phyloP scores from a whole-genome alignment of 2,888 invertebrate species.

The Leistus spinibarbis region DNA sequence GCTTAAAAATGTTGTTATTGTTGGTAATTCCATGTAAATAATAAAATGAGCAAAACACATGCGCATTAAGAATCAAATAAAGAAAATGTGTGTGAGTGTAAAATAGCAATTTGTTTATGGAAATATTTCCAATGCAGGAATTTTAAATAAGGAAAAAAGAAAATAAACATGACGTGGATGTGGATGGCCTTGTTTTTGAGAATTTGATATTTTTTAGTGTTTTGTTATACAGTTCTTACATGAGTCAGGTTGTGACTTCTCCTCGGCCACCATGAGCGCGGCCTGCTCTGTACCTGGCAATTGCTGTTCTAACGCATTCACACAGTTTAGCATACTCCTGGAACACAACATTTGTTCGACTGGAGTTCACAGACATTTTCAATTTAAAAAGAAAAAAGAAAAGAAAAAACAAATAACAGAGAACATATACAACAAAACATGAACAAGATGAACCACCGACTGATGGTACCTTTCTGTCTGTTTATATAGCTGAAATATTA shows the following conservation, averaged over 20 bases:
- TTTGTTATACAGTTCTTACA: constrained; percentile 64
- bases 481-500: background rate
- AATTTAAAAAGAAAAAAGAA: background rate
- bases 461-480: background rate
- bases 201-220: constrained; percentile 15
- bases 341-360: constrained; percentile 56
- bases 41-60: constrained; percentile 4
- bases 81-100: constrained; percentile 3
- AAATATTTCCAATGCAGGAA: constrained; percentile 23
- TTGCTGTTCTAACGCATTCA: constrained; percentile 90
- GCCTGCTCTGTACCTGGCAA: constrained; percentile 79
- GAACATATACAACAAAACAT: background rate
- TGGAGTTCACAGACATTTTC: constrained; percentile 5
- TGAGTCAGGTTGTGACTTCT: constrained; percentile 80
- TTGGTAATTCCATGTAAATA: background rate
- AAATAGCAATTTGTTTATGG: constrained; percentile 5
- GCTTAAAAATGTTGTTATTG: background rate
- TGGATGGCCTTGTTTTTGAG: constrained; percentile 7
- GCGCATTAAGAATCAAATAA: background rate
- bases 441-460: background rate
- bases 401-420: background rate
- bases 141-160: background rate
- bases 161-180: background rate
- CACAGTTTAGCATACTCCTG: constrained; percentile 95
- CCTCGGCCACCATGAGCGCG: constrained; percentile 78